These are phyloP conservation scores for Zaprionus tsacasi DNA, from an alignment of 1,140 invertebrate species.

Conservation along the genomic window DNA sequence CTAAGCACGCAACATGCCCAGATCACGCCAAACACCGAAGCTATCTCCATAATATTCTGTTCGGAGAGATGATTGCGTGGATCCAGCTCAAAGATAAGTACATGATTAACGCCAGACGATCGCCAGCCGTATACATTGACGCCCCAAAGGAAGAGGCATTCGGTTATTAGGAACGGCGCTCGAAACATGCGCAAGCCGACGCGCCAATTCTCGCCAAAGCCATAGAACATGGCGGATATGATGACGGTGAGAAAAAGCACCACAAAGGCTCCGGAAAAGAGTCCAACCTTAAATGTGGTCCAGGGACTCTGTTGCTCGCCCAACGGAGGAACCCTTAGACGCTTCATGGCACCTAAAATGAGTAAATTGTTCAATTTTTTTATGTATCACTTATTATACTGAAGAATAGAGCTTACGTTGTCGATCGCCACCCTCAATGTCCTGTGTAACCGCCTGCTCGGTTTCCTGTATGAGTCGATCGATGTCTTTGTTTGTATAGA, in stretches of 20 bases:
- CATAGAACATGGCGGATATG: slow-evolving; percentile 87
- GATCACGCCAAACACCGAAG: slow-evolving; percentile 92
- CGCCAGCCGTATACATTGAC: slow-evolving; percentile 96
- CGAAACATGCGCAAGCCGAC: slow-evolving; percentile 90
- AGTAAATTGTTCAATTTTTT: no score
- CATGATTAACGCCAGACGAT: slow-evolving; percentile 92
- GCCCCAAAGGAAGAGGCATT: slow-evolving; percentile 94
- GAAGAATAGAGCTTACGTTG: slow-evolving; percentile 83
- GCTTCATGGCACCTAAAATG: slow-evolving; percentile 90
- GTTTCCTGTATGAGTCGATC: slow-evolving; percentile 94
- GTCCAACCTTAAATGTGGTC: slow-evolving; percentile 93
- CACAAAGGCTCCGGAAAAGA: slow-evolving; percentile 92
- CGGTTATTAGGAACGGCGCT: slow-evolving; percentile 92
- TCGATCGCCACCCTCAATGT: slow-evolving; percentile 93
- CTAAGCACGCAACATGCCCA: slow-evolving; percentile 90
- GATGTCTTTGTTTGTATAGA: slow-evolving; percentile 95
- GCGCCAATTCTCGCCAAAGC: slow-evolving; percentile 83
- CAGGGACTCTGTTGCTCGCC: slow-evolving; percentile 93
- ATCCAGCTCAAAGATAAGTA: slow-evolving; percentile 96
- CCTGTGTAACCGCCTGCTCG: slow-evolving; percentile 91
- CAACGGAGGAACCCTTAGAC: slow-evolving; percentile 93
- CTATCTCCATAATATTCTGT: slow-evolving; percentile 94
- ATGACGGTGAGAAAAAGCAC: slow-evolving; percentile 91
- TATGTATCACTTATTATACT: no score
- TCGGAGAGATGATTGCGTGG: slow-evolving; percentile 94